Percentiles rank a stretch among this genome's conserved stretches.
Conservation (phyloP, 2,888 invertebrate species). For the Vandiemenella viatica region DNA sequence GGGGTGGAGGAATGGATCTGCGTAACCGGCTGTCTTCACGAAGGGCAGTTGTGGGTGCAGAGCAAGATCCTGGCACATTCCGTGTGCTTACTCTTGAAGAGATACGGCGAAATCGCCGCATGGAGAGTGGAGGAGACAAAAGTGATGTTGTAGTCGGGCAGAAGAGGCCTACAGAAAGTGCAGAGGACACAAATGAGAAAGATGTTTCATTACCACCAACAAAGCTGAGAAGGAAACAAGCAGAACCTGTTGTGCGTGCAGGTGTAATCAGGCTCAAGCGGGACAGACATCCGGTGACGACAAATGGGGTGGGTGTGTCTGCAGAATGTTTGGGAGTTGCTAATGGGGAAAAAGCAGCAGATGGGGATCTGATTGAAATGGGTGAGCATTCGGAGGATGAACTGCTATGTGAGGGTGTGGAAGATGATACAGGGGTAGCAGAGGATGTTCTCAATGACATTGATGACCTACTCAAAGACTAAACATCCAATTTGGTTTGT, state of each 20-base stretch:
- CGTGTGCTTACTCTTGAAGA: slow-evolving; percentile 37
- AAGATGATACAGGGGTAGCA: neutral
- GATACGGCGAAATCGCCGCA: slow-evolving; percentile 24
- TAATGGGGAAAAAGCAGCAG: slow-evolving; percentile 6
- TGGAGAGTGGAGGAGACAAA: slow-evolving; percentile 13
- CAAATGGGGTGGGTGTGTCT: too few relatives aligned
- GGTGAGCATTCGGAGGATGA: too few relatives aligned
- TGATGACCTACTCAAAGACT: slow-evolving; percentile 28
- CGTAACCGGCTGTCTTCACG: neutral
- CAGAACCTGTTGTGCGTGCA: neutral
- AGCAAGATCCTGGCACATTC: slow-evolving; percentile 29
- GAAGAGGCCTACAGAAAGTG: neutral
- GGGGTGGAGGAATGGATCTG: slow-evolving; percentile 1
- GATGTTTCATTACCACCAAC: too few relatives aligned
- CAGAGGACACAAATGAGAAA: neutral
- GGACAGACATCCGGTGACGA: too few relatives aligned
- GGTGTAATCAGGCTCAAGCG: too few relatives aligned
- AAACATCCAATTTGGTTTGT: too few relatives aligned
- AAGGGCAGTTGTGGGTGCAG: neutral
- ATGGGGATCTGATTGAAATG: too few relatives aligned
- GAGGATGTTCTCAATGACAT: slow-evolving; percentile 29
- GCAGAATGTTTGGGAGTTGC: too few relatives aligned
- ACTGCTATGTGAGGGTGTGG: neutral
- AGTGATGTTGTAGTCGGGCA: slow-evolving; percentile 1
- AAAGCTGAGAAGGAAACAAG: neutral